A percentile compares a stretch with the other conserved stretches of the same genome.
Conservation (phyloP, 2,113 vertebrate genomes). For the Stigmatopora nigra region DNA sequence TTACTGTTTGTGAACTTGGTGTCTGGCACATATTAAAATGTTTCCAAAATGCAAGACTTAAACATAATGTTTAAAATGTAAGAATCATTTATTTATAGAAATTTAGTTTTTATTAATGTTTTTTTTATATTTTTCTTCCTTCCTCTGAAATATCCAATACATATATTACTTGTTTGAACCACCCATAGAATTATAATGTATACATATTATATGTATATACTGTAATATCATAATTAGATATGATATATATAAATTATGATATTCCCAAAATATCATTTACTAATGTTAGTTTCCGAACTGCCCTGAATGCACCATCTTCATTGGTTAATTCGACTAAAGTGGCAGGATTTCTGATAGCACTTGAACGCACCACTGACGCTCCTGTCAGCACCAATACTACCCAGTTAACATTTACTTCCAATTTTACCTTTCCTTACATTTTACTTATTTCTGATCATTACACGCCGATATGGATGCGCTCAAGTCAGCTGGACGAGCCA, state of each 20-base stretch:
- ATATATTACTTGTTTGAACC: too few relatives aligned
- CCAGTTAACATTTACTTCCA: conserved; percentile 1
- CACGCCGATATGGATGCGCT: conserved; percentile 74
- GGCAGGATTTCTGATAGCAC: conserved; percentile 18
- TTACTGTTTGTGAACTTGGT: conserved; percentile 13
- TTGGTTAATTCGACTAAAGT: conserved; percentile 13
- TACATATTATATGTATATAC: too few relatives aligned
- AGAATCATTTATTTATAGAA: too few relatives aligned
- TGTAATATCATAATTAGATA: too few relatives aligned
- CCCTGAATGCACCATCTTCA: conserved; percentile 1
- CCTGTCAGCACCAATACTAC: conserved; percentile 33
- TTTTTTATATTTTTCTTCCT: not conserved
- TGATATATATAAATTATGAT: too few relatives aligned
- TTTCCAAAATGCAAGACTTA: not conserved
- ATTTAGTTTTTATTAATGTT: not conserved
- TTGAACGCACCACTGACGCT: conserved; percentile 44
- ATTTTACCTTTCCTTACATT: conserved; percentile 1
- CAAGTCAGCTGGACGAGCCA: conserved; percentile 77
- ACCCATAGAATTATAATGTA: too few relatives aligned
- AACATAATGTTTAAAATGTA: not conserved
- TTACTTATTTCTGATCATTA: not conserved
- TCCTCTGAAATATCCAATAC: not conserved
- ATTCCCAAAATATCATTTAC: too few relatives aligned
- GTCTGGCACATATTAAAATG: not conserved
- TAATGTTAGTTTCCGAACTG: not conserved